These are phyloP conservation scores for Mohoua ochrocephala DNA, from an alignment of 2,113 vertebrate genomes.

Conservation along the genomic window DNA sequence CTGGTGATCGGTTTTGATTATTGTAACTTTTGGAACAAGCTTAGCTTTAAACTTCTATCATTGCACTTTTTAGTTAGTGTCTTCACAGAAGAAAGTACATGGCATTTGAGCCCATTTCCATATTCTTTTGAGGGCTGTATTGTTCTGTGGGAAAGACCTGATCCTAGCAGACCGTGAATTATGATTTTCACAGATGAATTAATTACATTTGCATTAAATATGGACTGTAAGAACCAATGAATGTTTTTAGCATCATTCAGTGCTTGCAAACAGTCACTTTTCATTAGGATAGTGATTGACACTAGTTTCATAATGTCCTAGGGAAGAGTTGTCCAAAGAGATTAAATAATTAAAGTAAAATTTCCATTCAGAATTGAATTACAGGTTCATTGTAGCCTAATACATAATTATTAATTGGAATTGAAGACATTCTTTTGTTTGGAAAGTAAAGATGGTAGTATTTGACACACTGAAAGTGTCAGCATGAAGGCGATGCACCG, in stretches of 20 bases:
- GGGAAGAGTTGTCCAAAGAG: background rate
- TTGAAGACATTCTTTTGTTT: background rate
- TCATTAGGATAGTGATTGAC: constrained; percentile 5
- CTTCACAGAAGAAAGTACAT: background rate
- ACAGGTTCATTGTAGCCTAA: background rate
- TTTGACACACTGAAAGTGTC: background rate
- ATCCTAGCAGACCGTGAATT: background rate
- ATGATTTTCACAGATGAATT: background rate
- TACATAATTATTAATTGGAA: background rate
- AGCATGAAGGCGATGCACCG: background rate
- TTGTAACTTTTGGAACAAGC: background rate
- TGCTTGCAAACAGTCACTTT: constrained; percentile 29
- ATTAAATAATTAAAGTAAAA: constrained; percentile 27
- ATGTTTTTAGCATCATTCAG: background rate
- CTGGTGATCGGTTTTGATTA: background rate
- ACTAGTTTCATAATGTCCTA: constrained; percentile 36
- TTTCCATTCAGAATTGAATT: constrained; percentile 13
- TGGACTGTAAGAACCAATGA: background rate
- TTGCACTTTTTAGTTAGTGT: background rate
- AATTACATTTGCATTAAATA: background rate
- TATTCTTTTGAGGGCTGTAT: background rate
- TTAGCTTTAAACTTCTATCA: background rate
- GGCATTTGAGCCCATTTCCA: background rate
- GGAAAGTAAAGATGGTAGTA: background rate
- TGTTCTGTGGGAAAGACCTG: background rate